A percentile compares a stretch with the other conserved stretches of the same genome.
Conservation (phyloP, 2,888 invertebrate species). For the Leptinotarsa peninsularis region DNA sequence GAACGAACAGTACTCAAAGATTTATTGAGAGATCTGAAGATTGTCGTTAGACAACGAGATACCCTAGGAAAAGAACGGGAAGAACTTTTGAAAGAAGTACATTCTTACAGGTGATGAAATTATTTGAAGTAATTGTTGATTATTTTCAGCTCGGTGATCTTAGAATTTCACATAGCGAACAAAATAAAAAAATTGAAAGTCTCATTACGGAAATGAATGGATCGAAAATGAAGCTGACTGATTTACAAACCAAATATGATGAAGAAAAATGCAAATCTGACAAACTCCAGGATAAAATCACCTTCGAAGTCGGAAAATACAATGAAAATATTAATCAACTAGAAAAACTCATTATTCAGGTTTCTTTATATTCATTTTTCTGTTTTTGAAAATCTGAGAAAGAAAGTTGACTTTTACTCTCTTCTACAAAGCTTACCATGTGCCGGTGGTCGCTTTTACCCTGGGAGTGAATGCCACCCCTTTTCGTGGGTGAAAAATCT, state of each 20-base stretch:
- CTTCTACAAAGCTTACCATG: no score
- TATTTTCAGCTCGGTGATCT: constrained; percentile 30
- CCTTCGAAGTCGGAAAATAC: constrained; percentile 43
- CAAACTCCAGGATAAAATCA: constrained; percentile 43
- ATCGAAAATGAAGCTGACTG: constrained; percentile 35
- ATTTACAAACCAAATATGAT: constrained; percentile 39
- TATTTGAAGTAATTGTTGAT: not conserved
- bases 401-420: no score
- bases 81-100: constrained; percentile 50
- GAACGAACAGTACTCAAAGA: constrained; percentile 57
- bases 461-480: no score
- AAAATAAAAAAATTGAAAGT: constrained; percentile 33
- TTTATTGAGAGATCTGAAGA: constrained; percentile 55
- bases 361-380: constrained; percentile 9
- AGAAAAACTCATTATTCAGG: constrained; percentile 50
- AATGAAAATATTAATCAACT: constrained; percentile 46
- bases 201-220: constrained; percentile 18
- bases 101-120: not conserved
- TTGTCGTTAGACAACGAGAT: constrained; percentile 54
- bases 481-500: no score
- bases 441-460: no score
- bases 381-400: not conserved
- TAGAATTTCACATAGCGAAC: constrained; percentile 20
- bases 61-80: constrained; percentile 50
- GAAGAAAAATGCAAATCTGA: constrained; percentile 36